Evolutionary conservation across 2,888 invertebrate genomes (phyloP).

Genomic region (Loripinus fragilis): DNA sequence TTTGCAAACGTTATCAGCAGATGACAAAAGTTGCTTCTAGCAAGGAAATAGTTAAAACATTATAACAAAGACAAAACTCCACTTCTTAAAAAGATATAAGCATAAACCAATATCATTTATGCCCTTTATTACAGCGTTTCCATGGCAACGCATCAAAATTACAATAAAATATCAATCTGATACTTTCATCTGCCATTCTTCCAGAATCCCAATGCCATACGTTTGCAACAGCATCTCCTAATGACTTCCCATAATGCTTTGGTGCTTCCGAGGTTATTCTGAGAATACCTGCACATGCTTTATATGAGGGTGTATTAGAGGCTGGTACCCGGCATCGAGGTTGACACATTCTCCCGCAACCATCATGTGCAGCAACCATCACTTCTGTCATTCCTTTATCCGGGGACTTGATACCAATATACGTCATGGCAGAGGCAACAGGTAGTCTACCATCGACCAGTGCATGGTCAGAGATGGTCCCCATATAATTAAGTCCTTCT

Average conservation of each 20-base stretch:
- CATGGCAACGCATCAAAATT: neutral
- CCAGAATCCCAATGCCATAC: slow-evolving; percentile 28
- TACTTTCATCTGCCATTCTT: neutral
- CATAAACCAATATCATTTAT: neutral
- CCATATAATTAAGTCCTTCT: slow-evolving; percentile 72
- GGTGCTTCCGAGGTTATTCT: slow-evolving; percentile 55
- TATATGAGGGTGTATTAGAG: slow-evolving; percentile 38
- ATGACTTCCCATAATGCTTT: slow-evolving; percentile 57
- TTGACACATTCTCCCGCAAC: slow-evolving; percentile 71
- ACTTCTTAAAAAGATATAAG: no score
- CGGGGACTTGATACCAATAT: slow-evolving; percentile 61
- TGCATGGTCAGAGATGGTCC: slow-evolving; percentile 68
- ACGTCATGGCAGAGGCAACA: slow-evolving; percentile 63
- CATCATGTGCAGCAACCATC: slow-evolving; percentile 67
- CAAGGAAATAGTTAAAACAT: no score
- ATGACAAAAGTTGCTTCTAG: no score
- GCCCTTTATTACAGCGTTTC: neutral
- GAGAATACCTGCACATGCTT: slow-evolving; percentile 68
- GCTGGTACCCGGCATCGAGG: slow-evolving; percentile 61
- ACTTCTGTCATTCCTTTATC: slow-evolving; percentile 43
- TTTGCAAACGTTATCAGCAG: no score
- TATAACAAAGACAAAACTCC: no score
- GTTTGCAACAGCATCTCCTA: slow-evolving; percentile 41
- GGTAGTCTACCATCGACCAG: slow-evolving; percentile 67
- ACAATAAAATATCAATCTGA: neutral